phyloP scores from a whole-genome alignment of 2,888 invertebrate genomes.

The Drosophila demipolita region DNA sequence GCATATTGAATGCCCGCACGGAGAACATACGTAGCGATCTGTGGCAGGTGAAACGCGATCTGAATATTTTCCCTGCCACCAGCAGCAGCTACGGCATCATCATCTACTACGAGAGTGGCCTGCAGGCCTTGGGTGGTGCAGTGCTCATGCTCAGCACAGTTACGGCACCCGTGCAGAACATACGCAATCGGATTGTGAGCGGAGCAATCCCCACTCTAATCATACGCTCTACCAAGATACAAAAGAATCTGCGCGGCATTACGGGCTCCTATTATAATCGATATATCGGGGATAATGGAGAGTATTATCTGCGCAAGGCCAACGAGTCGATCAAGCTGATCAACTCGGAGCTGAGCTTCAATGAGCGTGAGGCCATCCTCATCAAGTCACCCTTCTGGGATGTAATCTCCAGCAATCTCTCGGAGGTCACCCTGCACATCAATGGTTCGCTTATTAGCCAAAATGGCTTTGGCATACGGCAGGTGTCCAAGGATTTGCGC shows the following conservation, averaged over 20 bases:
- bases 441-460: conserved; percentile 93
- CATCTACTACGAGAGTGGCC: conserved; percentile 92
- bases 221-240: conserved; percentile 90
- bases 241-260: conserved; percentile 92
- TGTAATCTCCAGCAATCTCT: conserved; percentile 93
- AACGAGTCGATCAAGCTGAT: conserved; percentile 94
- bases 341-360: conserved; percentile 92
- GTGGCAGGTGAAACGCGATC: conserved; percentile 93
- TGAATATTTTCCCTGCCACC: conserved; percentile 95
- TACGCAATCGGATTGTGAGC: conserved; percentile 90
- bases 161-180: conserved; percentile 90
- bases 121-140: conserved; percentile 91
- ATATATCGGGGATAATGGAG: conserved; percentile 93
- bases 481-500: conserved; percentile 96
- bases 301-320: conserved; percentile 93
- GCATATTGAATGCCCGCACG: conserved; percentile 91
- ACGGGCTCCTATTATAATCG: conserved; percentile 95
- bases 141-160: conserved; percentile 92
- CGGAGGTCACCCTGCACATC: conserved; percentile 95
- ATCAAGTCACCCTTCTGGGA: conserved; percentile 95
- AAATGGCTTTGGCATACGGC: conserved; percentile 94
- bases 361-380: conserved; percentile 92
- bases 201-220: conserved; percentile 92
- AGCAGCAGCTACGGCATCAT: conserved; percentile 93
- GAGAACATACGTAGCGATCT: conserved; percentile 88